Evolutionary conservation across 2,113 vertebrate genomes (phyloP), one percentile per base, ranked within the genome.

Genomic region (Budorcas taxicolor): DNA sequence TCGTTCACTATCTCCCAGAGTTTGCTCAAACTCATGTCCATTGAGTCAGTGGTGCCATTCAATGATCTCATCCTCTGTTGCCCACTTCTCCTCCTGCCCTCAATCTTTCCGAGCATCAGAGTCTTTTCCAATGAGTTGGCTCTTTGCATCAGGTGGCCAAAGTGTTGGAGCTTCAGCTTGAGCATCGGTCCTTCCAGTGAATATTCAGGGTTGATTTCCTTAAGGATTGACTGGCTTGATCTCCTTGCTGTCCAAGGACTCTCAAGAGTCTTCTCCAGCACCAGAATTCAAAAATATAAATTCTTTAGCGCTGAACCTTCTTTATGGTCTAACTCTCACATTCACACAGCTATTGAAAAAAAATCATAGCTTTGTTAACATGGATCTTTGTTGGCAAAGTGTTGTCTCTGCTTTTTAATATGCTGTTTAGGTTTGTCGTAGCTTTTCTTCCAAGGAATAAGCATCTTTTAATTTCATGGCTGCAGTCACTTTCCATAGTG

Each of bases 341-440:
- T 43, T 27, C 71, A 43, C 40, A 43, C 43, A 43, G 13, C 12
- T 76, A 43, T 43, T 76, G 71, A 43, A 76, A 76, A 76, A 71
- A 43, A 76, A 27, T 43, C 23, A 7, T 76, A 43, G 23, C 40
- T 76, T 43, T 76, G 71, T 43, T 33, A 7, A 43, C 7, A 76
- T 76, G 36, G 71, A 43, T 14, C 36, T 76, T 76, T 76, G 36
- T 27, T 0, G 0, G 36, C 36, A 43, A 76, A 76, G 71, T 16
- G 15, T 14, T 76, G 23, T 76, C 36, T 76, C 71, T 43, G 71
- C 71, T 76, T 76, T 76, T 43, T 43, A 76, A 76, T 43, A 76
- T 0, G 2, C 12, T 76, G 40, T 27, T 25, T 76, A 43, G 23
- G 71, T 76, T 76, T 43, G 71, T 13, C 3, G 0, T 43, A 76